Conservation (phyloP, 2,888 invertebrate genomes). For the Bombyx huttoni region DNA sequence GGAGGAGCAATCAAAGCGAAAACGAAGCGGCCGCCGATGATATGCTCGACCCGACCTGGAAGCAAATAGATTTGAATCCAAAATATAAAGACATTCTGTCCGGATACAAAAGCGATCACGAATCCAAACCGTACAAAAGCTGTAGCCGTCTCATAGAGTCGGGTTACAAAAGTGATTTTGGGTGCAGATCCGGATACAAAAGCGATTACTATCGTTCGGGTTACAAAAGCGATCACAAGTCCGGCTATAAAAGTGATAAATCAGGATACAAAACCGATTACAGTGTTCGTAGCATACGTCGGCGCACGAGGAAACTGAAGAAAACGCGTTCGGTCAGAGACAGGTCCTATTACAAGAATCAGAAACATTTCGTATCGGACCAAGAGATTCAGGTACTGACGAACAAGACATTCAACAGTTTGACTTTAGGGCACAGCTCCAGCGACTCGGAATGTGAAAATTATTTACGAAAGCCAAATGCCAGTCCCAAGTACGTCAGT, state of each 20-base stretch:
- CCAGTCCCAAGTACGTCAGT: conserved; percentile 60
- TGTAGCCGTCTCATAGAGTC: conserved; percentile 69
- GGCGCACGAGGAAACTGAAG: conserved; percentile 62
- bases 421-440: conserved; percentile 72
- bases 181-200: conserved; percentile 65
- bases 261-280: conserved; percentile 74
- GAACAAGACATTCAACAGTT: conserved; percentile 63
- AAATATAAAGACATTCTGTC: conserved; percentile 74
- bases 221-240: conserved; percentile 75
- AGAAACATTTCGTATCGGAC: conserved; percentile 70
- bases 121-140: conserved; percentile 64
- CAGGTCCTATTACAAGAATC: conserved; percentile 66
- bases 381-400: conserved; percentile 74
- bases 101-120: conserved; percentile 75
- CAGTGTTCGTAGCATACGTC: conserved; percentile 61
- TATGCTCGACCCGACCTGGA: conserved; percentile 75
- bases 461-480: conserved; percentile 46
- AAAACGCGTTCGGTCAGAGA: conserved; percentile 65
- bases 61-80: conserved; percentile 75
- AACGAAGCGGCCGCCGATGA: conserved; percentile 70
- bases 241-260: conserved; percentile 74
- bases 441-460: conserved; percentile 66
- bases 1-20: conserved; percentile 65
- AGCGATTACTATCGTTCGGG: conserved; percentile 68
- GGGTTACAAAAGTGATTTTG: conserved; percentile 76